phyloP scores from a whole-genome alignment of 92 coral and sea anemone species.

The Diadumene lineata region DNA sequence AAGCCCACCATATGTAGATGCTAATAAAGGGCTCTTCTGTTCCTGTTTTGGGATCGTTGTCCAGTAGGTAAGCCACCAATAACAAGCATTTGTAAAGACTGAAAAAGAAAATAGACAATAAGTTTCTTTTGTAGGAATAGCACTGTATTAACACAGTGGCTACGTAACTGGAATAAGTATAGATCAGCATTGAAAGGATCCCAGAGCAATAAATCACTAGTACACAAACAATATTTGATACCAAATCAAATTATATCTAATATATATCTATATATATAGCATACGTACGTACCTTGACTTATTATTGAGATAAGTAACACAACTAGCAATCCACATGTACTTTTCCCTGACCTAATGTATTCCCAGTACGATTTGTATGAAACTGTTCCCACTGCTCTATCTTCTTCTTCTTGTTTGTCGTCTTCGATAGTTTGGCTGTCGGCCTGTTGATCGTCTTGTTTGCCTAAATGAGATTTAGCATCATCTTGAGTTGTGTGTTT shows the following conservation, averaged over 20 bases:
- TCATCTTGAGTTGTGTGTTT: background rate
- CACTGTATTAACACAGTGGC: too few species aligned
- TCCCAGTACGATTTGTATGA: slow-evolving; percentile 32
- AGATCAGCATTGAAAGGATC: too few species aligned
- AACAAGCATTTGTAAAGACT: slow-evolving; percentile 15
- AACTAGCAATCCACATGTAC: slow-evolving; percentile 7
- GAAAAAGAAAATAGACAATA: background rate
- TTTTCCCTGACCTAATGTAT: slow-evolving; percentile 38
- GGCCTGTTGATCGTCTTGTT: background rate
- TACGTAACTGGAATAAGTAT: too few species aligned
- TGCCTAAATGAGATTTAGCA: background rate
- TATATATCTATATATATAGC: too few species aligned
- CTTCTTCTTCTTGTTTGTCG: slow-evolving; percentile 29
- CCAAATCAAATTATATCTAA: too few species aligned
- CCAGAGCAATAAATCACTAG: too few species aligned
- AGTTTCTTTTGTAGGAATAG: too few species aligned
- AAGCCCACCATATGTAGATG: background rate
- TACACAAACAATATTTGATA: too few species aligned
- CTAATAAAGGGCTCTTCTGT: background rate
- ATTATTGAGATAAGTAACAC: slow-evolving; percentile 11
- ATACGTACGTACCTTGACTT: slow-evolving; percentile 35
- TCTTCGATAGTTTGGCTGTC: background rate
- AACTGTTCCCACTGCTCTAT: slow-evolving; percentile 23
- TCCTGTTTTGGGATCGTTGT: slow-evolving; percentile 11
- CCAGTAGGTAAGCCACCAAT: slow-evolving; percentile 43